Evolutionary conservation across 2,888 invertebrate genomes (phyloP), one percentile per base, ranked within the genome.

Genomic region (Volucella bombylans): DNA sequence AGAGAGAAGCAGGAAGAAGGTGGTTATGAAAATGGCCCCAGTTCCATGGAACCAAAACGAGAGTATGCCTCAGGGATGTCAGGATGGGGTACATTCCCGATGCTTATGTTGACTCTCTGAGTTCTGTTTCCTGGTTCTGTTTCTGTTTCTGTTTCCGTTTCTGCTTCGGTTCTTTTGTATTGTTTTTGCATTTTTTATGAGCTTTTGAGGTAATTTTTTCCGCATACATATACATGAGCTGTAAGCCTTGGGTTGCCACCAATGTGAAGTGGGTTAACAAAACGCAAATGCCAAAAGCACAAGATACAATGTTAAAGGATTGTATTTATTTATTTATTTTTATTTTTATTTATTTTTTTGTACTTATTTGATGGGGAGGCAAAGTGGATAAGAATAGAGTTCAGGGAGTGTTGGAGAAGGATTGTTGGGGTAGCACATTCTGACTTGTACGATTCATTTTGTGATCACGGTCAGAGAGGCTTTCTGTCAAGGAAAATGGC

Each of bases 121-220:
- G 18, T 39, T 41, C 52, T 18, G 39, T 14, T 31, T 41, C 43
- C 41, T 18, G 62, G 50, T 47, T 55, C 54, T 45, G 50, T 11
- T 38, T 11, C 62, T 23, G 50, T 11, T 38, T 11, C 62, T 23
- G 55, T 39, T 59, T 47, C 47, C 64, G 62, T 50, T 47, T 55
- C 47, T 45, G 9, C 39, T 39, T 39, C 39, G 12, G 61, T 14
- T 38, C 31, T 61, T 62, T 45, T 55, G 55, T 55, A 41, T 55
- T 73, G 55, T 64, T 45, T 73, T 55, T 73, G 64, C 54, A 73
- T 64, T 73, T 73, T 73, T 49, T 49, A 73, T 73, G 41, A 55
- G 52, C 54, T 47, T 52, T 71, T 52, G 59, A 64, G 64, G 64
- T 73, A 64, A 64, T 64, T 64, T 55, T 9, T n/a, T 14, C 4